phyloP scores from a whole-genome alignment of 2,113 vertebrate species.

The Apodemus sylvaticus region DNA sequence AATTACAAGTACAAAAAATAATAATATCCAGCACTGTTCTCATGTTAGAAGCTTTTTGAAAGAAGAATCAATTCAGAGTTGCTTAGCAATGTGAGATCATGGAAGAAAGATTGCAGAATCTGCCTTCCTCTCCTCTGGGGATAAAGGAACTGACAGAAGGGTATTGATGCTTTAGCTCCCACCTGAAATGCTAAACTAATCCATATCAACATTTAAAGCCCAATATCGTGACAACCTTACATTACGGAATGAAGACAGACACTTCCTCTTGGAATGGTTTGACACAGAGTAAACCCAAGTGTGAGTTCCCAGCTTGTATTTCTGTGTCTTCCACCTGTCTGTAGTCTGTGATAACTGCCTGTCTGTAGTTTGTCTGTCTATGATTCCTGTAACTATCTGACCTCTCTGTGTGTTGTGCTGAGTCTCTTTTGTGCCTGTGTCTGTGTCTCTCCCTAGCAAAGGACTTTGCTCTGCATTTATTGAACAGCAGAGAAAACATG shows the following conservation, averaged over 20 bases:
- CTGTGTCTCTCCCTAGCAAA: neutral
- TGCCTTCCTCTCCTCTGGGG: neutral
- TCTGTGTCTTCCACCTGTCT: neutral
- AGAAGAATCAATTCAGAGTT: slow-evolving; percentile 32
- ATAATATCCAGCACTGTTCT: neutral
- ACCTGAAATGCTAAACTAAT: neutral
- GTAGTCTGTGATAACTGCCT: neutral
- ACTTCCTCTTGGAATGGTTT: neutral
- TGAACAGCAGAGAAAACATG: neutral
- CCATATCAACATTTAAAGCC: neutral
- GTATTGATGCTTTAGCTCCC: neutral
- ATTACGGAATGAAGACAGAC: neutral
- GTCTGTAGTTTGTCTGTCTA: neutral
- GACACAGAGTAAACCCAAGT: too few species aligned
- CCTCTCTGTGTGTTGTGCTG: neutral
- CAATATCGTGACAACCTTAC: neutral
- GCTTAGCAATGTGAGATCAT: slow-evolving; percentile 32
- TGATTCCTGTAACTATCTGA: too few species aligned
- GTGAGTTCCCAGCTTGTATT: neutral
- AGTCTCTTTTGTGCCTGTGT: neutral
- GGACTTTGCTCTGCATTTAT: neutral
- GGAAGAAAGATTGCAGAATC: neutral
- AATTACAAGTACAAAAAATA: slow-evolving; percentile 45
- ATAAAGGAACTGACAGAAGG: neutral
- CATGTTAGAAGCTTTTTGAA: slow-evolving; percentile 4